Percentiles rank a stretch among this genome's conserved stretches.
Evolutionary conservation across 2,888 invertebrate species (phyloP).

Genomic region (Diarsia dahlii): DNA sequence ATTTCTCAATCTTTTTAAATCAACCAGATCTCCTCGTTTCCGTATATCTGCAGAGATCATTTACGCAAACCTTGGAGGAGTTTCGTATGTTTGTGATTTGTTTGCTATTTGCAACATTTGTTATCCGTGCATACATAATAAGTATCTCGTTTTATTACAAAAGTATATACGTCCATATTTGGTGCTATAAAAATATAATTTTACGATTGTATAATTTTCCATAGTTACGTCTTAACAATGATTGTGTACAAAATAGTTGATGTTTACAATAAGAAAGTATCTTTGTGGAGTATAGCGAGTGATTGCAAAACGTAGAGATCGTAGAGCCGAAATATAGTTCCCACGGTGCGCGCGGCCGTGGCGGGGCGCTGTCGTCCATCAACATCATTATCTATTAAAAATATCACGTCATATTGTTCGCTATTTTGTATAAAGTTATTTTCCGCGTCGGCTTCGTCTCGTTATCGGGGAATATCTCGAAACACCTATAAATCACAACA

Average conservation of each 20-base stretch:
- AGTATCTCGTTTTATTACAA: conserved; percentile 20
- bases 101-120: conserved; percentile 44
- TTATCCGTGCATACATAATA: conserved; percentile 24
- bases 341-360: conserved; percentile 84
- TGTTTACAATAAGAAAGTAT: conserved; percentile 75
- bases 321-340: conserved; percentile 87
- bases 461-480: conserved; percentile 82
- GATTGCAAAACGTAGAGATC: conserved; percentile 85
- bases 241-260: conserved; percentile 60
- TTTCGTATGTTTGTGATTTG: conserved; percentile 57
- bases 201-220: conserved; percentile 1
- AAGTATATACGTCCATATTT: conserved; percentile 25
- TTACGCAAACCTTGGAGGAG: conserved; percentile 62
- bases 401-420: conserved; percentile 90
- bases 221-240: conserved; percentile 21
- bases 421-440: conserved; percentile 89
- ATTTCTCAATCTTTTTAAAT: conserved; percentile 85
- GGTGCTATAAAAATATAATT: conserved; percentile 3
- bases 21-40: conserved; percentile 78
- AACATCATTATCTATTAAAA: conserved; percentile 90
- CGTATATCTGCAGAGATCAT: conserved; percentile 69
- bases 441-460: conserved; percentile 78
- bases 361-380: conserved; percentile 87
- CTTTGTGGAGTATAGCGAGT: conserved; percentile 75
- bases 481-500: conserved; percentile 87